Percentiles rank a stretch among this genome's conserved stretches.
Evolutionary conservation across 2,888 invertebrate species (phyloP).

Genomic region (Cryptocephalus primarius): DNA sequence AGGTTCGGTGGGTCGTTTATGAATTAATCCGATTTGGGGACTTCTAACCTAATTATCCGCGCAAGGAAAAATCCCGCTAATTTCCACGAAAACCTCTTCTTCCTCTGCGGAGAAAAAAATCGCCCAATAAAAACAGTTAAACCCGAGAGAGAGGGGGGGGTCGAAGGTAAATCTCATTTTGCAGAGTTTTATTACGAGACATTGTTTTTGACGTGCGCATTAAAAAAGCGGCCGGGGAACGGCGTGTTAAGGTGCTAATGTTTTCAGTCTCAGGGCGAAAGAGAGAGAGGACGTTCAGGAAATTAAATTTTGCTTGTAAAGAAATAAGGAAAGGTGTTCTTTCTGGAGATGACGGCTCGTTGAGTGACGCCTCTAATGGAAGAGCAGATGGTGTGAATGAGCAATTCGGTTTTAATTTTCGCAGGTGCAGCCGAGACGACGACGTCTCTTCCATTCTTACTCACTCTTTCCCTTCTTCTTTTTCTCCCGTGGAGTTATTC

Average conservation of each 20-base stretch:
- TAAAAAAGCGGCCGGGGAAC: slow-evolving; percentile 27
- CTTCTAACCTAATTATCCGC: no score
- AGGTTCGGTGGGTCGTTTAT: no score
- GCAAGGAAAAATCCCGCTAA: no score
- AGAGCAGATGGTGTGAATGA: slow-evolving; percentile 38
- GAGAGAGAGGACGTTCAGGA: slow-evolving; percentile 31
- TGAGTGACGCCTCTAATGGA: slow-evolving; percentile 37
- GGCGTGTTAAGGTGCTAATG: slow-evolving; percentile 35
- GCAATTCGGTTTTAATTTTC: slow-evolving; percentile 40
- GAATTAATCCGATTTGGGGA: no score
- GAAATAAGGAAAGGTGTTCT: slow-evolving; percentile 38
- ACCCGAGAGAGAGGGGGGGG: background rate
- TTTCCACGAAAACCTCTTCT: no score
- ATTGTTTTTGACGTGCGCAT: slow-evolving; percentile 34
- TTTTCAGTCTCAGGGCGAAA: slow-evolving; percentile 32
- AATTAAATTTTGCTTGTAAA: slow-evolving; percentile 40
- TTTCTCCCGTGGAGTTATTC: slow-evolving; percentile 23
- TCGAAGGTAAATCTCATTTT: background rate
- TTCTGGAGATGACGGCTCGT: slow-evolving; percentile 32
- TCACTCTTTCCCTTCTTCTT: slow-evolving; percentile 1
- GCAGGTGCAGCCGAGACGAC: slow-evolving; percentile 28
- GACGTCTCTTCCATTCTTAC: background rate
- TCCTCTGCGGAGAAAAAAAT: no score
- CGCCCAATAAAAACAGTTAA: no score
- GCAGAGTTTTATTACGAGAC: slow-evolving; percentile 24